Conservation (phyloP, 2,888 invertebrate species). For the Pteria penguin region DNA sequence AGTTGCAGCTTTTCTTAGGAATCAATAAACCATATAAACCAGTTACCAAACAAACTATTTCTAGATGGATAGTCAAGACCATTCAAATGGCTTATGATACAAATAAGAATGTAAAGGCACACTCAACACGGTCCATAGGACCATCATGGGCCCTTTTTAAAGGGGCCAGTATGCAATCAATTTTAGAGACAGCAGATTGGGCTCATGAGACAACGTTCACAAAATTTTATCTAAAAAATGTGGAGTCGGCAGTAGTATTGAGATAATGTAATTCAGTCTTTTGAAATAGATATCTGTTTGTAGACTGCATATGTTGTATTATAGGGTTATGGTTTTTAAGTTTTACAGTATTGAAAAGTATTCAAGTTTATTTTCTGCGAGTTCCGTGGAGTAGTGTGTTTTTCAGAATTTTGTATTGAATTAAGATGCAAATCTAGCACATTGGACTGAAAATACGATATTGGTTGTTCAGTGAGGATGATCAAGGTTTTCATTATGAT, state of each 20-base stretch:
- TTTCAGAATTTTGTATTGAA: too few relatives aligned
- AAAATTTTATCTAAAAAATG: conserved; percentile 33
- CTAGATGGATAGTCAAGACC: conserved; percentile 40
- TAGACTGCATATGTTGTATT: too few relatives aligned
- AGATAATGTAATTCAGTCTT: too few relatives aligned
- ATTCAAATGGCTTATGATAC: conserved; percentile 32
- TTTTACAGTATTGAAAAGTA: too few relatives aligned
- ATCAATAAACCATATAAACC: conserved; percentile 41
- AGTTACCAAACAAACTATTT: conserved; percentile 41
- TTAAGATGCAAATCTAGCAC: too few relatives aligned
- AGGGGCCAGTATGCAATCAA: conserved; percentile 30
- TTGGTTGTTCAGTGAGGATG: too few relatives aligned
- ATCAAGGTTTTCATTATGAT: too few relatives aligned
- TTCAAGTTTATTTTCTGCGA: too few relatives aligned
- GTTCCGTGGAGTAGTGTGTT: too few relatives aligned
- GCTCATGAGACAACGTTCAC: conserved; percentile 34
- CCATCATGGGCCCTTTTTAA: conserved; percentile 40
- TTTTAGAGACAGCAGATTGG: conserved; percentile 43
- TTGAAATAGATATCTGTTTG: too few relatives aligned
- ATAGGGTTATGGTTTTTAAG: too few relatives aligned
- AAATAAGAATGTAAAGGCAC: conserved; percentile 19
- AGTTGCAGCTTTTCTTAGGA: conserved; percentile 32
- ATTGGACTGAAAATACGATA: too few relatives aligned
- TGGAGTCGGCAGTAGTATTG: neutral
- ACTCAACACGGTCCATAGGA: conserved; percentile 35